Base-by-base conservation (phyloP, 2,888 invertebrate genomes). In the Cephonodes hylas region DNA sequence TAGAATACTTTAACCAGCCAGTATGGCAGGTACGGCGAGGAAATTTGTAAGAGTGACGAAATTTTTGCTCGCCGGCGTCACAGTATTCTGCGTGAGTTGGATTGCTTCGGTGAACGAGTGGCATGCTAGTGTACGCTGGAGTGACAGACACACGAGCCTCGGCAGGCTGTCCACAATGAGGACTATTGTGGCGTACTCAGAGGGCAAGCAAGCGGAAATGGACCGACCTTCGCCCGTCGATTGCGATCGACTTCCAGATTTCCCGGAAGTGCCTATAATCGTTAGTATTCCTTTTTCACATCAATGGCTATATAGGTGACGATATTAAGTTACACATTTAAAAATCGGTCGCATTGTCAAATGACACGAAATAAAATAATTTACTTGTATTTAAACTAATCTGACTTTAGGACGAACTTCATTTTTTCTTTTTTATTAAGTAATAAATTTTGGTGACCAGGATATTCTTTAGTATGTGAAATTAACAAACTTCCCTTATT, bases 121-220 rank as follows among this genome's bases (percentile, higher is more conserved):
- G 91, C 85, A 85, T 69, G 65, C 81, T 3, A 80, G 81, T 60
- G 79, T 82, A 65, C 79, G 77, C 22, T 86, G 88, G 88, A 77
- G 76, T 61, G 76, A 68, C 61, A 72, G 77, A 18, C 79, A 70
- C 22, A 71, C 64, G 2, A 67, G 64, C 22, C 63, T 69, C 60
- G 72, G 63, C 0, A 66, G 70, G 48, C 67, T 80, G 64, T 76
- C 91, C 27, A 92, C 92, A 63, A 93, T 94, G 86, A 90, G 90
- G 74, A 94, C 94, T 65, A 94, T 94, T 69, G 93, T 94, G 67
- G 94, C 93, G 20, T 94, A 94, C 83, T 94, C 94, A 34, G 93
- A 93, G 75, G 91, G 86, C 66, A 93, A 93, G 73, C 91, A 86
- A 72, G 93, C 91, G 3, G 93, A 93, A 77, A 82, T 93, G 85